Evolutionary conservation across 1,140 invertebrate genomes (phyloP).

Genomic region (Cryptotermes secundus): DNA sequence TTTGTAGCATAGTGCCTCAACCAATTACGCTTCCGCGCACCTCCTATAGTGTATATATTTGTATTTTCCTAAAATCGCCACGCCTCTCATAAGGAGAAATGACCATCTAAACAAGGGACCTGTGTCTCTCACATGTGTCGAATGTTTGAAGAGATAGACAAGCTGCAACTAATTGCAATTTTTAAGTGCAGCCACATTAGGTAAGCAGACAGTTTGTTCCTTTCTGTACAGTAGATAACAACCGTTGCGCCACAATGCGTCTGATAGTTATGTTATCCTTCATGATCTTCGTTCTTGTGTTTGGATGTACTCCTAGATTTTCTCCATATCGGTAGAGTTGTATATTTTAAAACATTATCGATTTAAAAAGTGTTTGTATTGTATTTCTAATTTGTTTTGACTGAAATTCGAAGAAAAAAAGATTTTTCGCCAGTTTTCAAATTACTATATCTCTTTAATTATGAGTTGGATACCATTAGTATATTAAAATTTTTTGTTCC

Average conservation of each 20-base stretch:
- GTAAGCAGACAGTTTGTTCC: neutral
- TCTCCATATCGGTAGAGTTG: too few species aligned
- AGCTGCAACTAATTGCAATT: slow-evolving; percentile 2
- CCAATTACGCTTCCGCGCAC: too few species aligned
- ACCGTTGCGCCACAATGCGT: neutral
- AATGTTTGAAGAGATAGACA: neutral
- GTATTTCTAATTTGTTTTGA: too few species aligned
- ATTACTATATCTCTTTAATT: too few species aligned
- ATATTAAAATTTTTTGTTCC: too few species aligned
- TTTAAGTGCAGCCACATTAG: slow-evolving; percentile 7
- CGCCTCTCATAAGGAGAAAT: neutral
- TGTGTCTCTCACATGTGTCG: neutral
- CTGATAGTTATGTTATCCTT: neutral
- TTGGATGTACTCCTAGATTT: neutral
- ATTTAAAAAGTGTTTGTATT: too few species aligned
- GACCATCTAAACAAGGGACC: neutral
- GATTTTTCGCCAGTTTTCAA: too few species aligned
- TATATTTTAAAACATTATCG: too few species aligned
- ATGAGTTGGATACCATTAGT: too few species aligned
- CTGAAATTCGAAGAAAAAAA: too few species aligned
- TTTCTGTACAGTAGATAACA: neutral
- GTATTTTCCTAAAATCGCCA: neutral
- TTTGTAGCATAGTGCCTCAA: too few species aligned
- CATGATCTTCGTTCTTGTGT: neutral
- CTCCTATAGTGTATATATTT: too few species aligned